phyloP scores from a whole-genome alignment of 2,888 invertebrate genomes.

The Frankliniella fusca region DNA sequence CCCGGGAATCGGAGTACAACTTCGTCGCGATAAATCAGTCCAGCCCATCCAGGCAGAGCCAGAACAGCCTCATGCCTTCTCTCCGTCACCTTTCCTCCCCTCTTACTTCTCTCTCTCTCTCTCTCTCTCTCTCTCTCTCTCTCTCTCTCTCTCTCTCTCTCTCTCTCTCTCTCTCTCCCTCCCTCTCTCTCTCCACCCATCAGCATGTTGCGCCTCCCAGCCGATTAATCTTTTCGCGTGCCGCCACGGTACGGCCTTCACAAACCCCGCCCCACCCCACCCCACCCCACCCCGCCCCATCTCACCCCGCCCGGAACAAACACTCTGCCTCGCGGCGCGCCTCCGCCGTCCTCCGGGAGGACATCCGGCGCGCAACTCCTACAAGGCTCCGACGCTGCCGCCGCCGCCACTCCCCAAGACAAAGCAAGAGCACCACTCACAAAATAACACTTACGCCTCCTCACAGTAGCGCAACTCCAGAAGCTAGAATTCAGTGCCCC shows the following conservation, averaged over 20 bases:
- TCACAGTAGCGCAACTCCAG: too few species aligned
- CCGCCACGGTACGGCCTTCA: background rate
- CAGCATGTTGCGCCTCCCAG: conserved; percentile 14
- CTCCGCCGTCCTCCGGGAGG: background rate
- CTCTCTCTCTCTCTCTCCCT: background rate
- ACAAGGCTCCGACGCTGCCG: background rate
- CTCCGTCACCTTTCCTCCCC: background rate
- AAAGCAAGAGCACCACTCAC: too few species aligned
- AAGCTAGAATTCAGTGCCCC: too few species aligned
- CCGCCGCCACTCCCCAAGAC: background rate
- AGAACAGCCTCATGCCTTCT: background rate
- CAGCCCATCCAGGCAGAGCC: background rate
- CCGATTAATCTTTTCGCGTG: conserved; percentile 21
- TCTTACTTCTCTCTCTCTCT: background rate
- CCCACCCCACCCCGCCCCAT: background rate
- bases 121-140: conserved; percentile 18
- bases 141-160: background rate
- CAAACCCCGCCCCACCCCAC: background rate
- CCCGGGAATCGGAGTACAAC: background rate
- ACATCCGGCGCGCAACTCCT: background rate
- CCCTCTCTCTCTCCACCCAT: background rate
- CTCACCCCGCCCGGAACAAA: background rate
- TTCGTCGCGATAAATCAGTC: background rate
- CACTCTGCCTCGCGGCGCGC: background rate
- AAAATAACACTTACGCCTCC: too few species aligned